Evolutionary conservation across 1,140 invertebrate genomes (phyloP).

Genomic region (Planococcus citri): DNA sequence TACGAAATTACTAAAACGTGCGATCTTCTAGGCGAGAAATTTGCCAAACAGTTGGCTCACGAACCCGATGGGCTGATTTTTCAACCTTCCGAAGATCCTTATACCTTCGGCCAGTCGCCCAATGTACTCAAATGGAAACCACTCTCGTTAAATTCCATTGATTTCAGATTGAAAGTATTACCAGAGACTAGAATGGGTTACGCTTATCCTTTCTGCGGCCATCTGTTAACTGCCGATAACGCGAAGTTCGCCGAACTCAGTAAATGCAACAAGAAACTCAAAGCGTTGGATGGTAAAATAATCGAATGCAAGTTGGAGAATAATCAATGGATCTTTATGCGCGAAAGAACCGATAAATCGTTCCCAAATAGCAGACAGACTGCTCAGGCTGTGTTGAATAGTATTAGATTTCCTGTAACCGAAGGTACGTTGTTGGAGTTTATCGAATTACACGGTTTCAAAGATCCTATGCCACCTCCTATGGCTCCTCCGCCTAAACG

Average conservation of each 20-base stretch:
- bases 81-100: constrained; percentile 65
- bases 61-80: constrained; percentile 98
- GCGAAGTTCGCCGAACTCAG: constrained; percentile 53
- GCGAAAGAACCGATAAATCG: constrained; percentile 92
- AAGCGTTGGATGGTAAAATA: constrained; percentile 80
- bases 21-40: constrained; percentile 67
- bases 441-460: constrained; percentile 52
- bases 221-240: constrained; percentile 64
- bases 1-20: constrained; percentile 60
- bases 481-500: constrained; percentile 30
- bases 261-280: constrained; percentile 61
- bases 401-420: constrained; percentile 65
- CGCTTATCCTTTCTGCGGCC: constrained; percentile 48
- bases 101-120: constrained; percentile 65
- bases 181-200: constrained; percentile 21
- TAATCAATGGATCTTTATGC: constrained; percentile 81
- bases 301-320: constrained; percentile 82
- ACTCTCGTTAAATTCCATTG: constrained; percentile 79
- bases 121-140: constrained; percentile 98
- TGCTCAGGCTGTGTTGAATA: constrained; percentile 54
- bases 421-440: constrained; percentile 60
- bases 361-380: constrained; percentile 83
- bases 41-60: constrained; percentile 70
- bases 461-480: constrained; percentile 48
- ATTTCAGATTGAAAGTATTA: constrained; percentile 79